Conservation (phyloP, 1,140 invertebrate species). For the Aleiodes sp. region DNA sequence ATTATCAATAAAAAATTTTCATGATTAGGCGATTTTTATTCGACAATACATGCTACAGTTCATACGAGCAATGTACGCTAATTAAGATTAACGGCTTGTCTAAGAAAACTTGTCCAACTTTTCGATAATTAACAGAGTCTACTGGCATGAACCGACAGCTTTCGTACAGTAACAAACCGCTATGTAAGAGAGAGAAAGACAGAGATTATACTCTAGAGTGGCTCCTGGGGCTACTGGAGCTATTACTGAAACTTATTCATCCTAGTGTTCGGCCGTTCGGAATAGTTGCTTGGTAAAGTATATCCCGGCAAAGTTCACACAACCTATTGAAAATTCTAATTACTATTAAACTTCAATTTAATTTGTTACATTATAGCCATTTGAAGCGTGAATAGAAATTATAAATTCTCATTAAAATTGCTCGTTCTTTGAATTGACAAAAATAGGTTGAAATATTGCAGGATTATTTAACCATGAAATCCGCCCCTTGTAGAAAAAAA, state of each 20-base stretch:
- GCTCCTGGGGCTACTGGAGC: not conserved
- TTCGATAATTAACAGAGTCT: conserved; percentile 23
- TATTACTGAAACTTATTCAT: conserved; percentile 3
- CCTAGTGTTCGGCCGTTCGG: conserved; percentile 8
- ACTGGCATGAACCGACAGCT: conserved; percentile 14
- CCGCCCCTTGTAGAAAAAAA: no score
- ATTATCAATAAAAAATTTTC: no score
- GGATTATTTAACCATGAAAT: no score
- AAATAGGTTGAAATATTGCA: no score
- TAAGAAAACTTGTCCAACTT: conserved; percentile 23
- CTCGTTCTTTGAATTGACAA: no score
- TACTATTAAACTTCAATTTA: not conserved
- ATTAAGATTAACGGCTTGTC: conserved; percentile 18
- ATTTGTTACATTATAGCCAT: no score
- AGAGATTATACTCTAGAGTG: not conserved
- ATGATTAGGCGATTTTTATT: no score
- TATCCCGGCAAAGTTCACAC: not conserved
- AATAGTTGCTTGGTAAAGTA: not conserved
- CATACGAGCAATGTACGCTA: not conserved
- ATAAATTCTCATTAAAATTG: no score
- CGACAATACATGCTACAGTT: not conserved
- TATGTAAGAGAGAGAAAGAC: not conserved
- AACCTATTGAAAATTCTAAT: conserved; percentile 8
- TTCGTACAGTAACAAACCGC: not conserved
- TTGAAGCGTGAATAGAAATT: no score